These are phyloP conservation scores for Petrolisthes cinctipes DNA, from an alignment of 2,888 invertebrate genomes.

Conservation along the genomic window DNA sequence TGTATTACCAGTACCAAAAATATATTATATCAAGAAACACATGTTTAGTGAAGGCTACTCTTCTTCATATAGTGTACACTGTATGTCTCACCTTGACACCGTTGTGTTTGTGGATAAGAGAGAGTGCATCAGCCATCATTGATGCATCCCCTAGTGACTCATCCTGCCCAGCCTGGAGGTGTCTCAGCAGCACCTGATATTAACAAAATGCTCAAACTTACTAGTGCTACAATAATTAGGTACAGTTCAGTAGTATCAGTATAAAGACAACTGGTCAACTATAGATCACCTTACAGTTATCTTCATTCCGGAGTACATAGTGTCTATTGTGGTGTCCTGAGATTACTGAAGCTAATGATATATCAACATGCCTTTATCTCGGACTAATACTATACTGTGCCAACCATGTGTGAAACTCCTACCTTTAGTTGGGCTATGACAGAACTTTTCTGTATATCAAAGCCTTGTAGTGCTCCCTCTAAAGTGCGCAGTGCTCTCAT, in stretches of 20 bases:
- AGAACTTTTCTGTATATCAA: conserved; percentile 26
- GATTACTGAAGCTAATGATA: no score
- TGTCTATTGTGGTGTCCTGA: no score
- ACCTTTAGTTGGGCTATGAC: conserved; percentile 28
- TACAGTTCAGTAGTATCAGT: no score
- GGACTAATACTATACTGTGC: neutral
- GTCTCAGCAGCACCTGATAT: conserved; percentile 29
- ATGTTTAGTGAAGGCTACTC: no score
- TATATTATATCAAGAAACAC: no score
- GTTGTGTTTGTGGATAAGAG: conserved; percentile 32
- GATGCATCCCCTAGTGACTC: conserved; percentile 32
- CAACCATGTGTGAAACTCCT: neutral
- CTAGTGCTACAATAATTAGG: neutral
- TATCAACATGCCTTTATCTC: neutral
- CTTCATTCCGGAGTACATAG: no score
- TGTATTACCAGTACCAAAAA: no score
- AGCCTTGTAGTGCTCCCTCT: conserved; percentile 36
- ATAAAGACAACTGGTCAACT: no score
- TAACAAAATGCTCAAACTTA: neutral
- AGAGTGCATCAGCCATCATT: conserved; percentile 12
- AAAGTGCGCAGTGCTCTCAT: conserved; percentile 38
- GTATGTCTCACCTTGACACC: conserved; percentile 39
- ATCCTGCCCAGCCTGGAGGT: conserved; percentile 33
- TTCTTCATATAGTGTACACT: no score
- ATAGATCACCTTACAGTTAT: no score